phyloP scores from a whole-genome alignment of 2,888 invertebrate genomes.

The Caenorhabditis zanzibari region DNA sequence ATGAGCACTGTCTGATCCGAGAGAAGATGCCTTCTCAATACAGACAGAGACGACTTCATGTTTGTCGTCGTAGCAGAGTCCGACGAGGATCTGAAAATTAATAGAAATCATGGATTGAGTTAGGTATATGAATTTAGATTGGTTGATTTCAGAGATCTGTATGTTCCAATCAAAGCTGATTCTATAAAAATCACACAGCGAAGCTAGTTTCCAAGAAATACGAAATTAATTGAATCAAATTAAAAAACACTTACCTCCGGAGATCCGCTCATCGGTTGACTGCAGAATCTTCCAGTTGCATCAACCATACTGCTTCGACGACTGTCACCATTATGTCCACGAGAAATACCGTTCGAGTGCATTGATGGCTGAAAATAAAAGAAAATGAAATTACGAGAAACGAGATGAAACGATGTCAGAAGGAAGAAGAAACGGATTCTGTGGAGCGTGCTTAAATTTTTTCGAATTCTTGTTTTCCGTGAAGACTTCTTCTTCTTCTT shows the following conservation, averaged over 20 bases:
- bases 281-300: conserved; percentile 77
- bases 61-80: conserved; percentile 74
- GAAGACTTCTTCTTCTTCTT: conserved; percentile 28
- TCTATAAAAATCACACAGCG: too few species aligned
- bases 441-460: conserved; percentile 58
- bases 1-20: conserved; percentile 49
- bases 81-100: conserved; percentile 68
- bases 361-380: conserved; percentile 63
- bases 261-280: conserved; percentile 75
- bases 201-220: too few species aligned
- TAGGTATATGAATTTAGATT: too few species aligned
- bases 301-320: conserved; percentile 79
- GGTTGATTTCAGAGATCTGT: background rate
- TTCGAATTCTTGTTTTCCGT: conserved; percentile 52
- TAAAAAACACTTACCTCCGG: conserved; percentile 68
- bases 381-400: conserved; percentile 24
- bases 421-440: conserved; percentile 31
- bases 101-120: background rate
- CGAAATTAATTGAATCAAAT: too few species aligned
- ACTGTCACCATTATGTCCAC: conserved; percentile 69
- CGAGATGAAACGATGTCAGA: conserved; percentile 11
- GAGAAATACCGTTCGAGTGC: conserved; percentile 60
- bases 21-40: conserved; percentile 73
- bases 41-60: conserved; percentile 73
- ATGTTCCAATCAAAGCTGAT: too few species aligned